A percentile compares a stretch with the other conserved stretches of the same genome.
These are phyloP conservation scores for Coelopa pilipes DNA, from an alignment of 2,888 invertebrate genomes.

Conservation along the genomic window DNA sequence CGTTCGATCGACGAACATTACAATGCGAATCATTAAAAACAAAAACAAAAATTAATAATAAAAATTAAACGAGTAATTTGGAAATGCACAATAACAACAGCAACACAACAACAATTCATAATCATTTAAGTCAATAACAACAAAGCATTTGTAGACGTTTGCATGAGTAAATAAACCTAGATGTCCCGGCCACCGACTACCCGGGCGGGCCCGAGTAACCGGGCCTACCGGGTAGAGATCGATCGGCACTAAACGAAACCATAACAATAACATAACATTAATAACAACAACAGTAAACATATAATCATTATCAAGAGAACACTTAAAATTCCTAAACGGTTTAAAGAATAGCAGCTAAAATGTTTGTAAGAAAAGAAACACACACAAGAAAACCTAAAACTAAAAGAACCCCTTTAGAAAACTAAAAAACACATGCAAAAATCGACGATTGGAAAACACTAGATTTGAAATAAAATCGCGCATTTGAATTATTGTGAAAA, in stretches of 20 bases:
- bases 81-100: constrained; percentile 10
- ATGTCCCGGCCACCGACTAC: too few relatives aligned
- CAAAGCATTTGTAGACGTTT: constrained; percentile 16
- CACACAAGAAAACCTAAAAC: neutral
- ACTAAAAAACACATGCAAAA: constrained; percentile 1
- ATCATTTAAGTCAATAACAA: constrained; percentile 5
- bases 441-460: neutral
- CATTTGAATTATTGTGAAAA: neutral
- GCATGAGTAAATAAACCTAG: neutral
- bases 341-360: constrained; percentile 15
- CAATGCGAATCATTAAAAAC: too few relatives aligned
- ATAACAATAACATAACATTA: neutral
- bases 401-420: constrained; percentile 11
- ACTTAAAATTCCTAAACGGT: constrained; percentile 24
- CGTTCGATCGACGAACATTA: neutral
- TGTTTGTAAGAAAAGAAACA: constrained; percentile 19
- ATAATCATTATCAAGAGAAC: neutral
- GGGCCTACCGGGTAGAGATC: too few relatives aligned
- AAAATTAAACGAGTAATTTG: neutral
- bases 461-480: constrained; percentile 3
- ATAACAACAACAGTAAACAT: constrained; percentile 3
- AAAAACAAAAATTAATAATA: neutral
- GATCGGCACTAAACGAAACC: neutral
- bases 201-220: too few relatives aligned
- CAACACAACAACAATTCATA: constrained; percentile 15